phyloP scores from a whole-genome alignment of 2,113 vertebrate species.

The Elachura formosa region DNA sequence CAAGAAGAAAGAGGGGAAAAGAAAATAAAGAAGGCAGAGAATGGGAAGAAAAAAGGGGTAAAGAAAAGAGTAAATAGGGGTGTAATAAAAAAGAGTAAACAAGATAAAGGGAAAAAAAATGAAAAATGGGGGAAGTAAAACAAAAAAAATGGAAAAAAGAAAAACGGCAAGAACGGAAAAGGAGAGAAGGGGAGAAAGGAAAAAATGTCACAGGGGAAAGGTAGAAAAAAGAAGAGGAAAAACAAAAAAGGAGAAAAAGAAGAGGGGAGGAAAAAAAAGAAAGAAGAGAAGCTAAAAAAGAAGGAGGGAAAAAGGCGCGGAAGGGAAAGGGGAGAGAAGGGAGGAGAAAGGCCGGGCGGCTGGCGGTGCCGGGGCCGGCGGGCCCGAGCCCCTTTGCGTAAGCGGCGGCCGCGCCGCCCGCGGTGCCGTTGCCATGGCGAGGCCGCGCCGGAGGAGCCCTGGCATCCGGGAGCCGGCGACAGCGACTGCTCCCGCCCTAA shows the following conservation, averaged over 20 bases:
- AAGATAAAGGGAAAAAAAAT: background rate
- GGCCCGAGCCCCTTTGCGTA: slow-evolving; percentile 69
- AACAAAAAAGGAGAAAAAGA: background rate
- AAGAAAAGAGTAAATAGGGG: background rate
- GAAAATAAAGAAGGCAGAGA: background rate
- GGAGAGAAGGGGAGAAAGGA: background rate
- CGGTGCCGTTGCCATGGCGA: slow-evolving; percentile 89
- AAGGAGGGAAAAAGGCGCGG: too few relatives aligned
- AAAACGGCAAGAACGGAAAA: background rate
- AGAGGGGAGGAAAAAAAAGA: too few relatives aligned
- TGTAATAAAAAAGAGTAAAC: background rate
- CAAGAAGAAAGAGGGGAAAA: background rate
- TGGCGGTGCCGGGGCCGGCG: too few relatives aligned
- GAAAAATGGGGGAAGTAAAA: background rate
- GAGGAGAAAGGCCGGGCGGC: too few relatives aligned
- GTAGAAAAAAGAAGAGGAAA: too few relatives aligned
- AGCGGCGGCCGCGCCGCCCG: slow-evolving; percentile 72
- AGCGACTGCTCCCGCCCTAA: slow-evolving; percentile 48
- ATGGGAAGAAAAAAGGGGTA: background rate
- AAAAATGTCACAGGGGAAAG: background rate
- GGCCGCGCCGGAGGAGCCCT: slow-evolving; percentile 74
- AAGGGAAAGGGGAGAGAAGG: background rate
- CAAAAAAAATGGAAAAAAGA: background rate
- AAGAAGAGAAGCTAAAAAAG: too few relatives aligned
- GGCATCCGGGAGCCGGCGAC: slow-evolving; percentile 52